These are phyloP conservation scores for Strix uralensis DNA, from an alignment of 2,113 vertebrate genomes.

Conservation along the genomic window DNA sequence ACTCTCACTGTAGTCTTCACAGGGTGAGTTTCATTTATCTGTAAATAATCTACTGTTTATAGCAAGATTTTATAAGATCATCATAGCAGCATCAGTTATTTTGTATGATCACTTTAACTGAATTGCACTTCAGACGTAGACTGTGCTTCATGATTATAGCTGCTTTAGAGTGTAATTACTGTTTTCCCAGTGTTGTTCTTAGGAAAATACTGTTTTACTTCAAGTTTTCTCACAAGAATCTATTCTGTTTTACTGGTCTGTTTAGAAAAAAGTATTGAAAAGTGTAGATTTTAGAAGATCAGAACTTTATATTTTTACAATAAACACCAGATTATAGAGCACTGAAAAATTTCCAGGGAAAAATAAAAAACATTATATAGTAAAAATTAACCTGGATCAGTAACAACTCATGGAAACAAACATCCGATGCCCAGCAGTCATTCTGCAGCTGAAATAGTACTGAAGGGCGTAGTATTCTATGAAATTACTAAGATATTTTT, in stretches of 20 bases:
- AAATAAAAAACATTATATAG: neutral
- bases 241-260: neutral
- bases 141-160: neutral
- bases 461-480: neutral
- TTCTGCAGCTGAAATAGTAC: slow-evolving; percentile 1
- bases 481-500: neutral
- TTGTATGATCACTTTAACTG: neutral
- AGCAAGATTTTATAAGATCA: neutral
- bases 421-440: neutral
- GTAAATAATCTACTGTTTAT: neutral
- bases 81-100: neutral
- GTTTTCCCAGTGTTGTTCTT: neutral
- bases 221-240: neutral
- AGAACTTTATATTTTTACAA: neutral
- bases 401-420: neutral
- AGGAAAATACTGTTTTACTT: neutral
- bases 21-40: slow-evolving; percentile 34
- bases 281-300: neutral
- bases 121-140: neutral
- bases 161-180: neutral
- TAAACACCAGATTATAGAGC: neutral
- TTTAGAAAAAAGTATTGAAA: neutral
- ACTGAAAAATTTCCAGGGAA: neutral
- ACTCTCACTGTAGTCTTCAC: neutral
- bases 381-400: neutral